A percentile compares a stretch with the other conserved stretches of the same genome.
These are phyloP conservation scores for Podilymbus podiceps DNA, from an alignment of 2,113 vertebrate species.

Conservation along the genomic window DNA sequence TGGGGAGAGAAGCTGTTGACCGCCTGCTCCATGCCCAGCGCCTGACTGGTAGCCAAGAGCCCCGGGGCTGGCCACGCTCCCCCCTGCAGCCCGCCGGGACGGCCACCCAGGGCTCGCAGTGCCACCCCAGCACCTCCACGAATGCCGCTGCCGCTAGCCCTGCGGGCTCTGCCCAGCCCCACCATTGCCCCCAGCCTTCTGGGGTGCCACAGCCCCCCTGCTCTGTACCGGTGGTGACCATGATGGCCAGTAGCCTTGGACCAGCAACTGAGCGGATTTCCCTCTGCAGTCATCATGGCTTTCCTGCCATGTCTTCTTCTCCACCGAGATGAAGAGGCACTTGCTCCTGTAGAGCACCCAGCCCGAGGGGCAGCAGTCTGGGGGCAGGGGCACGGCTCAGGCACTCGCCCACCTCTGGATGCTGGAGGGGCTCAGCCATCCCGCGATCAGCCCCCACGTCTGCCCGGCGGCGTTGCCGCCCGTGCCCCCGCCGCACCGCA, in stretches of 20 bases:
- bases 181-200: not conserved
- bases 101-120: accelerated
- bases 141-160: not conserved
- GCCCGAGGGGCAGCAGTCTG: not conserved
- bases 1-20: not conserved
- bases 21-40: not conserved
- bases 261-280: not conserved
- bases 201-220: not conserved
- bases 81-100: too few relatives aligned
- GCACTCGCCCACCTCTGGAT: accelerated
- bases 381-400: not conserved
- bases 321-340: not conserved
- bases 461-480: accelerated
- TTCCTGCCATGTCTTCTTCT: accelerated
- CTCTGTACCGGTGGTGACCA: not conserved
- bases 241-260: accelerated
- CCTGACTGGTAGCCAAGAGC: not conserved
- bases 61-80: too few relatives aligned
- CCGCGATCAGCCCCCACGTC: accelerated
- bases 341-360: slow-evolving; percentile 31
- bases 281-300: accelerated
- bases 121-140: not conserved
- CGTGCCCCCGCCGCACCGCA: accelerated
- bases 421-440: not conserved
- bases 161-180: not conserved